Percentiles rank a stretch among this genome's conserved stretches.
phyloP scores from a whole-genome alignment of 2,888 invertebrate species.

The Oxytorus armatus region DNA sequence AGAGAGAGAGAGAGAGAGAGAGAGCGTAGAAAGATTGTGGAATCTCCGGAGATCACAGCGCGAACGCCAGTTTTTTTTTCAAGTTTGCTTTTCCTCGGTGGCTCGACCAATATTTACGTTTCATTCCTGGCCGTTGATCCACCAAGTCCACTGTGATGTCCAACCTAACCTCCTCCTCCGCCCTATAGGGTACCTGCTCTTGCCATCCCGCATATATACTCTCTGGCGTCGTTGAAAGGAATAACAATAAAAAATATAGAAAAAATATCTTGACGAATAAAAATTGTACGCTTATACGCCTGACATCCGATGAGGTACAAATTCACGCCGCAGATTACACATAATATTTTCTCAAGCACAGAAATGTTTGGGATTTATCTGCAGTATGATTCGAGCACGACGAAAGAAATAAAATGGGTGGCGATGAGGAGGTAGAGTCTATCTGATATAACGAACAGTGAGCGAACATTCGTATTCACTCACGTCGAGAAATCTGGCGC shows the following conservation, averaged over 20 bases:
- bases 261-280: neutral
- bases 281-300: neutral
- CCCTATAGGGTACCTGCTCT: slow-evolving; percentile 25
- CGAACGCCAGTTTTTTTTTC: slow-evolving; percentile 70
- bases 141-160: slow-evolving; percentile 70
- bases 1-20: slow-evolving; percentile 22
- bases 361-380: neutral
- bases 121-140: slow-evolving; percentile 77
- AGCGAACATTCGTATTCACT: slow-evolving; percentile 25
- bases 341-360: neutral
- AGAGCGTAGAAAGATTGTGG: slow-evolving; percentile 28
- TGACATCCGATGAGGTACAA: neutral
- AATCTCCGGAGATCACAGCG: slow-evolving; percentile 35
- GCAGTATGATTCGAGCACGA: neutral
- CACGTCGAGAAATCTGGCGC: neutral
- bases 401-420: neutral
- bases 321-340: neutral
- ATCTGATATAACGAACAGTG: neutral
- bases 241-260: neutral
- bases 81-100: slow-evolving; percentile 74
- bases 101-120: slow-evolving; percentile 80
- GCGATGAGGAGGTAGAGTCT: neutral
- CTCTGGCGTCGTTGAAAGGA: slow-evolving; percentile 18
- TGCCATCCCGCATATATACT: neutral
- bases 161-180: slow-evolving; percentile 59